Evolutionary conservation across 2,888 invertebrate genomes (phyloP), one percentile per base, ranked within the genome.

Genomic region (Oasisia sp.): DNA sequence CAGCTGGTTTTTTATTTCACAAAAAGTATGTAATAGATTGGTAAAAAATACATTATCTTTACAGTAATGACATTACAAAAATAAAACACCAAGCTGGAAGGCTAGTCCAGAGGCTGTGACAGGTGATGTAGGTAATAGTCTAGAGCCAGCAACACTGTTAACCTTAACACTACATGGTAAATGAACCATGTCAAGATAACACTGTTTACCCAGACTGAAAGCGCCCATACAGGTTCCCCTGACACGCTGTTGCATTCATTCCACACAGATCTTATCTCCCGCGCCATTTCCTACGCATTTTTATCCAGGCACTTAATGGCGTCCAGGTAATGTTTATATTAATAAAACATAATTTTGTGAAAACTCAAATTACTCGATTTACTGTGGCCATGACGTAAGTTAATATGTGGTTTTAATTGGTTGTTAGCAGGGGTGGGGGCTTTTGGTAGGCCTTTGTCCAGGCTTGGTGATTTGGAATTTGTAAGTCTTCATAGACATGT

Each of bases 261-360:
- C 74, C 74, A 74, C 74, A 27, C 27, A 74, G 74, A 74, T 74
- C n/a, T 74, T 74, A 74, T 74, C 74, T 74, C 74, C 74, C 74
- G 7, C 7, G 74, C 1, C 74, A 74, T 74, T 74, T 74, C 19
- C 74, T 74, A 74, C 74, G n/a, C 19, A 74, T 74, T 74, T 74
- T 74, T 27, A 74, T 74, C 74, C 74, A 74, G 74, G 74, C 74
- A 74, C 74, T 74, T 74, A 74, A 74, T 7, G 74, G 27, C 27
- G 27, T 74, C 74, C 27, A 74, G 74, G 74, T 74, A 27, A 74
- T 74, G 74, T 74, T 74, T 74, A 74, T 74, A 74, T 74, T 74
- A 74, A 74, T 27, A 74, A 74, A 74, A 19, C 74, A 74, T 74
- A 19, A 74, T 74, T 74, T 74, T 74, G 74, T 74, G 50, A 50